Evolutionary conservation across 2,797 vertebrate genomes (phyloP).

Genomic region (Cossypha polioptera): DNA sequence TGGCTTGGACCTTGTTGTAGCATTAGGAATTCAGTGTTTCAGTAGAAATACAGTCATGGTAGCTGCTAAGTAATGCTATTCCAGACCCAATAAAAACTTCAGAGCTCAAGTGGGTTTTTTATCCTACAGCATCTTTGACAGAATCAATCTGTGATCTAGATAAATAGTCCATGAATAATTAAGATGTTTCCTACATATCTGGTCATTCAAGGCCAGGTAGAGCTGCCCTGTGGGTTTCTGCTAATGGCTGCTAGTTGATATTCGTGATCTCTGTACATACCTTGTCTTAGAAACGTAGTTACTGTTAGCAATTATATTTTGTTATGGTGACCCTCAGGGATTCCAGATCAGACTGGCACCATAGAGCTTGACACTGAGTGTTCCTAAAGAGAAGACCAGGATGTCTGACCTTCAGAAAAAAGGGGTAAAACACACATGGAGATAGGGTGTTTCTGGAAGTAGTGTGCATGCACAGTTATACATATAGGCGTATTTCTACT

Average conservation of each 20-base stretch:
- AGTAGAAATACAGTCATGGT: neutral
- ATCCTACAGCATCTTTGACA: neutral
- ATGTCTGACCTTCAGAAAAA: neutral
- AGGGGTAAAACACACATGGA: fast-evolving
- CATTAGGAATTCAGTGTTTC: neutral
- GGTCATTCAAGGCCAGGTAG: neutral
- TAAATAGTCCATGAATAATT: neutral
- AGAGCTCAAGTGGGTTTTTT: neutral
- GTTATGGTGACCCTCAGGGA: neutral
- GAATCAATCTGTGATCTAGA: neutral
- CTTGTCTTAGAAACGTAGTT: neutral
- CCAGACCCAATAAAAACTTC: neutral
- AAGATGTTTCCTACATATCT: neutral
- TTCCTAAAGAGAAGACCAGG: neutral
- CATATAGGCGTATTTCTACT: neutral
- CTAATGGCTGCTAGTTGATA: neutral
- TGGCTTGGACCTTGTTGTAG: neutral
- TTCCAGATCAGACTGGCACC: neutral
- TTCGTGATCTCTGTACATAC: neutral
- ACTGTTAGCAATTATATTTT: neutral
- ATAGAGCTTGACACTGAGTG: neutral
- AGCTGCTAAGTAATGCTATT: neutral
- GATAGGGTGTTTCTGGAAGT: neutral
- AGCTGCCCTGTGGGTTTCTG: neutral
- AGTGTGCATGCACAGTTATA: neutral